Percentiles rank a stretch among this genome's conserved stretches.
Evolutionary conservation across 2,113 vertebrate species (phyloP).

Genomic region (Brevimyrus niger): DNA sequence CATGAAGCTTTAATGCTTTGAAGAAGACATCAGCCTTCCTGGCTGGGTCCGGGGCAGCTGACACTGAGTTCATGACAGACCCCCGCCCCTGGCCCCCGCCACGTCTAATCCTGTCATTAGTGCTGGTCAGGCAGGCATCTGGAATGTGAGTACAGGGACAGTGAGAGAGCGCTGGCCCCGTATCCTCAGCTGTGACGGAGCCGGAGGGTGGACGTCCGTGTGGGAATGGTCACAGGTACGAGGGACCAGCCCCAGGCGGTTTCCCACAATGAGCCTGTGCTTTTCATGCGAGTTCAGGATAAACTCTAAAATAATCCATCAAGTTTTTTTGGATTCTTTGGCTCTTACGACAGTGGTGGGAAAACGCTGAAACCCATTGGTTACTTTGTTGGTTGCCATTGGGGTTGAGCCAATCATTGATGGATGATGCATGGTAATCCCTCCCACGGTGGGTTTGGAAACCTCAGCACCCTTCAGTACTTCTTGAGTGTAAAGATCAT

Average conservation of each 20-base stretch:
- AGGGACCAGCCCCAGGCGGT: background rate
- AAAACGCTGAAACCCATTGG: background rate
- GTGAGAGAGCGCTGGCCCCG: background rate
- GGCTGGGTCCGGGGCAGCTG: background rate
- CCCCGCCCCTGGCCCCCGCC: background rate
- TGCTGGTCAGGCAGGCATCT: background rate
- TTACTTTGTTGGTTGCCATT: background rate
- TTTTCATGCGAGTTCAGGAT: background rate
- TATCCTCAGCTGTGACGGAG: background rate
- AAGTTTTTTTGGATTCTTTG: background rate
- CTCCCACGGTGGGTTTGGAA: background rate
- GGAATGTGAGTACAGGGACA: background rate
- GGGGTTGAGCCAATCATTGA: background rate
- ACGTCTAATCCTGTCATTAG: background rate
- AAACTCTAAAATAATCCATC: background rate
- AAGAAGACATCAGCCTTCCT: background rate
- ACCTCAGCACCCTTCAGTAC: background rate
- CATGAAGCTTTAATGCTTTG: background rate
- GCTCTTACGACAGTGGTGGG: background rate
- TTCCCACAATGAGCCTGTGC: background rate
- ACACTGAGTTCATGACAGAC: background rate
- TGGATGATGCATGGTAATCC: background rate
- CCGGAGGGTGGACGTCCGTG: background rate
- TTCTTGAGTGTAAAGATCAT: background rate
- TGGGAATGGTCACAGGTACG: background rate